Conservation (phyloP, 1,140 invertebrate species). For the Lepidurus packardi region DNA sequence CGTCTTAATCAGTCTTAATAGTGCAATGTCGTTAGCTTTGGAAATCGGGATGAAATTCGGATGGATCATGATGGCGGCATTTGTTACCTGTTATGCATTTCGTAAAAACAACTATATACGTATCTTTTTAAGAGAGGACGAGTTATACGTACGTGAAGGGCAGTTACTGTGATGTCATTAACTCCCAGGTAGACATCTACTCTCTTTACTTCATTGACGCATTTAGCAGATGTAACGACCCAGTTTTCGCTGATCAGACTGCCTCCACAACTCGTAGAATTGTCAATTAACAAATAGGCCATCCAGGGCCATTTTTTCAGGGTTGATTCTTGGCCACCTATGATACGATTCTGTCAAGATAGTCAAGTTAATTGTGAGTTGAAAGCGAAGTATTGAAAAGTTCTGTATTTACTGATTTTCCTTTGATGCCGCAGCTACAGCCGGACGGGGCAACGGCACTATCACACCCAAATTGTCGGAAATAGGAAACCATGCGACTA, state of each 20-base stretch:
- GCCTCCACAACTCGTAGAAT: constrained; percentile 43
- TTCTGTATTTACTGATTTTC: background rate
- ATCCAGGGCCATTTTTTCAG: constrained; percentile 30
- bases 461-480: background rate
- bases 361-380: background rate
- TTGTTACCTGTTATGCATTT: background rate
- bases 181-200: constrained; percentile 23
- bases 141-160: background rate
- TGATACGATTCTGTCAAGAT: constrained; percentile 30
- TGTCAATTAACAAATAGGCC: constrained; percentile 19
- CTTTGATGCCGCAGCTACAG: background rate
- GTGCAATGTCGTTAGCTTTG: constrained; percentile 59
- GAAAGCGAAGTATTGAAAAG: background rate
- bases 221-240: constrained; percentile 48
- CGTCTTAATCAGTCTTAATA: constrained; percentile 48
- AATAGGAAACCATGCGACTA: background rate
- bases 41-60: constrained; percentile 45
- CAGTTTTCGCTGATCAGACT: constrained; percentile 45
- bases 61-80: constrained; percentile 41
- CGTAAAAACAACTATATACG: background rate
- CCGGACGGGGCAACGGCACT: background rate
- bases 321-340: constrained; percentile 19
- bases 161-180: background rate
- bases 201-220: constrained; percentile 34
- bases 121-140: background rate